phyloP scores from a whole-genome alignment of 2,113 vertebrate genomes.

The Nibea coibor region DNA sequence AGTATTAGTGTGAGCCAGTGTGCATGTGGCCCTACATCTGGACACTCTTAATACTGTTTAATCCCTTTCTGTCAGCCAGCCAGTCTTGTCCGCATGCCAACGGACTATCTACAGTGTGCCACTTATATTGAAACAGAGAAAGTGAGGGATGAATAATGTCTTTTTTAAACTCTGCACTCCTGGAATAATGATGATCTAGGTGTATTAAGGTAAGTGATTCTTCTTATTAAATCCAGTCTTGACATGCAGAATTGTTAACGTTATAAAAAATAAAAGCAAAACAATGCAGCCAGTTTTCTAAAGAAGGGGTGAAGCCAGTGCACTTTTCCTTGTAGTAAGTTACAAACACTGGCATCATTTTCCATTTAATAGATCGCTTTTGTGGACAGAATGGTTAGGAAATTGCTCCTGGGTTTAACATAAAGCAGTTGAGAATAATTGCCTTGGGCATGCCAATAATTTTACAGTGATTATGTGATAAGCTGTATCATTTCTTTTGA shows the following conservation, averaged over 20 bases:
- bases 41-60: constrained; percentile 80
- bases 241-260: background rate
- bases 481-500: constrained; percentile 69
- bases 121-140: constrained; percentile 60
- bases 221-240: background rate
- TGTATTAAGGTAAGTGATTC: constrained; percentile 57
- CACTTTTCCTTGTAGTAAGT: constrained; percentile 21
- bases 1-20: constrained; percentile 61
- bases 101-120: constrained; percentile 42
- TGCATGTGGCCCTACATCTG: constrained; percentile 76
- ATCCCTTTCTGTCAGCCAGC: constrained; percentile 70
- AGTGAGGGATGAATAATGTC: constrained; percentile 38
- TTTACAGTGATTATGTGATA: constrained; percentile 73
- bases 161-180: constrained; percentile 7
- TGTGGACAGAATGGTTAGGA: constrained; percentile 52
- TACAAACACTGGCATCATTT: constrained; percentile 44
- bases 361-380: constrained; percentile 46
- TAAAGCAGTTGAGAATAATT: constrained; percentile 65
- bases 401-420: constrained; percentile 58
- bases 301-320: background rate
- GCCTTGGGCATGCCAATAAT: constrained; percentile 54
- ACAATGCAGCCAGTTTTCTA: constrained; percentile 5
- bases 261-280: constrained; percentile 2
- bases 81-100: constrained; percentile 58
- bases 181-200: constrained; percentile 33